Conservation (phyloP, 2,113 vertebrate genomes). For the Silurus meridionalis region DNA sequence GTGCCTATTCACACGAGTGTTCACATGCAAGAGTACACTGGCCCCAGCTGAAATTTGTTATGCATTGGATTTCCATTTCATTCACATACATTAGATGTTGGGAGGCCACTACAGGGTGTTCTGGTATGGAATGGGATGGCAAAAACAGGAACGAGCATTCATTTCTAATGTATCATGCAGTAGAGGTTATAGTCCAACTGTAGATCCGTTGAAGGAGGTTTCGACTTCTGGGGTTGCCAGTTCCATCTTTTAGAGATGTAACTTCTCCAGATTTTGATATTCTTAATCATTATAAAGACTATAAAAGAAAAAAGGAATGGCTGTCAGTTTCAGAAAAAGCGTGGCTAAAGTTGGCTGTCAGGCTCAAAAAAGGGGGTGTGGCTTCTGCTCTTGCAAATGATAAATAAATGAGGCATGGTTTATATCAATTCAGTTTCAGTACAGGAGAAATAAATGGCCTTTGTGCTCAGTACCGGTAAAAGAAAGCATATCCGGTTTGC, state of each 20-base stretch:
- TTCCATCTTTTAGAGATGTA: not conserved
- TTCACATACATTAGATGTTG: not conserved
- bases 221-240: not conserved
- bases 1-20: not conserved
- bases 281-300: not conserved
- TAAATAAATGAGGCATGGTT: not conserved
- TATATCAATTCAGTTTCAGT: not conserved
- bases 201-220: not conserved
- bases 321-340: not conserved
- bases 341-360: not conserved
- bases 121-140: not conserved
- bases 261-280: not conserved
- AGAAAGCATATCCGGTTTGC: not conserved
- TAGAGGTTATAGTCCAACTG: not conserved
- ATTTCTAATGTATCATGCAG: not conserved
- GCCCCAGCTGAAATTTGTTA: conserved; percentile 6
- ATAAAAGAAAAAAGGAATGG: not conserved
- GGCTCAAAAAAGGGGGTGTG: not conserved
- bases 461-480: not conserved
- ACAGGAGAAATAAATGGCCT: too few relatives aligned
- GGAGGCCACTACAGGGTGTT: not conserved
- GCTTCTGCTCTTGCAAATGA: not conserved
- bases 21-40: conserved; percentile 5
- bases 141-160: not conserved
- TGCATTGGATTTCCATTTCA: conserved; percentile 27